Evolutionary conservation across 2,113 vertebrate species (phyloP).

Genomic region (Indri indri): DNA sequence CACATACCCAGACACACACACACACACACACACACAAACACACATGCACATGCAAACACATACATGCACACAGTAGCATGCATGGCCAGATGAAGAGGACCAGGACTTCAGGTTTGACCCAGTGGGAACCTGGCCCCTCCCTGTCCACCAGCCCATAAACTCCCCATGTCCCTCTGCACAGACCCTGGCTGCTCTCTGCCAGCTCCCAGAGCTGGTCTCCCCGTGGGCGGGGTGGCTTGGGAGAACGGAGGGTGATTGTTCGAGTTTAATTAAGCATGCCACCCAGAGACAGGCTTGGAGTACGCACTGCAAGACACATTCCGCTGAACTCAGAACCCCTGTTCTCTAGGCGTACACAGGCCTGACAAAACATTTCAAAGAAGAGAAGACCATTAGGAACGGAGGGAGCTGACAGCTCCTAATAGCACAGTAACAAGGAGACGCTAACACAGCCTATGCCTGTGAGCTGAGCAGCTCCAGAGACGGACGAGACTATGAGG

Average conservation of each 20-base stretch:
- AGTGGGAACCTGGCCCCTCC: not conserved
- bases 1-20: not conserved
- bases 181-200: not conserved
- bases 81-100: fast-evolving
- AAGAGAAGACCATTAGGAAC: slow-evolving; percentile 9
- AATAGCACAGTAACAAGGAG: slow-evolving; percentile 61
- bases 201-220: not conserved
- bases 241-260: not conserved
- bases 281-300: slow-evolving; percentile 38
- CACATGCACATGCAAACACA: not conserved
- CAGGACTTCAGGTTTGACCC: not conserved
- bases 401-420: slow-evolving; percentile 55
- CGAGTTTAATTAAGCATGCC: slow-evolving; percentile 49
- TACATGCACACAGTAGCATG: fast-evolving
- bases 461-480: slow-evolving; percentile 4
- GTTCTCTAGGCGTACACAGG: slow-evolving; percentile 17
- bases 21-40: not conserved
- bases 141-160: fast-evolving
- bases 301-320: not conserved
- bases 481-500: not conserved
- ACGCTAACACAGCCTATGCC: slow-evolving; percentile 19
- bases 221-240: not conserved
- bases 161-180: fast-evolving
- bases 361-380: slow-evolving; percentile 78
- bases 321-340: slow-evolving; percentile 48